phyloP scores from a whole-genome alignment of 2,888 invertebrate species.

The Cheilosia impressa region DNA sequence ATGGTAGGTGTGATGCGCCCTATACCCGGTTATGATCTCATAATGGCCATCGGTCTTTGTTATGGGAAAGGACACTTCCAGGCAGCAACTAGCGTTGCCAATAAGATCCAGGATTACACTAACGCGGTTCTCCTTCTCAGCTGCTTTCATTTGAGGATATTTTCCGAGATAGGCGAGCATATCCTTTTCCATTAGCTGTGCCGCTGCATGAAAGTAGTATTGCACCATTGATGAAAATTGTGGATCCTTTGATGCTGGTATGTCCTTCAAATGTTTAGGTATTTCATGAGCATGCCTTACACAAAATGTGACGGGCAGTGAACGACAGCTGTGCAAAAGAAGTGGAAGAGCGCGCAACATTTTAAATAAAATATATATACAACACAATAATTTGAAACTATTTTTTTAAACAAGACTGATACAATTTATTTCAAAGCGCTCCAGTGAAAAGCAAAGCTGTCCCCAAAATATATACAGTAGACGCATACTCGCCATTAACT shows the following conservation, averaged over 20 bases:
- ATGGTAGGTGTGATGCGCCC: constrained; percentile 81
- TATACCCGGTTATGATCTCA: constrained; percentile 81
- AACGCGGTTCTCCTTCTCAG: constrained; percentile 78
- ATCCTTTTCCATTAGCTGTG: constrained; percentile 79
- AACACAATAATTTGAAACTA: too few species aligned
- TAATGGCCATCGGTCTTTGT: constrained; percentile 78
- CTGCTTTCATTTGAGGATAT: constrained; percentile 78
- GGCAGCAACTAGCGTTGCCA: constrained; percentile 77
- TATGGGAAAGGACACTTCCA: constrained; percentile 81
- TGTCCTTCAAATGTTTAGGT: constrained; percentile 78
- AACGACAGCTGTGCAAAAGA: too few species aligned
- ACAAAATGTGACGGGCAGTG: too few species aligned
- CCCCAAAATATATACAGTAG: too few species aligned
- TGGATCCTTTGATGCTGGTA: constrained; percentile 78
- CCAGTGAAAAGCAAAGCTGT: too few species aligned
- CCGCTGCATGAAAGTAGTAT: constrained; percentile 81
- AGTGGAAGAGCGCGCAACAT: too few species aligned
- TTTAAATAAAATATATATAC: too few species aligned
- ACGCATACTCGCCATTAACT: too few species aligned
- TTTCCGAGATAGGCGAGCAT: constrained; percentile 79
- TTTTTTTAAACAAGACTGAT: too few species aligned
- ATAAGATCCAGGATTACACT: constrained; percentile 79
- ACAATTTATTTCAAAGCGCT: too few species aligned
- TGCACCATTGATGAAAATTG: constrained; percentile 80
- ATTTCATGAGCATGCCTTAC: constrained; percentile 77